phyloP scores from a whole-genome alignment of 2,113 vertebrate genomes.

The Labeo catla region DNA sequence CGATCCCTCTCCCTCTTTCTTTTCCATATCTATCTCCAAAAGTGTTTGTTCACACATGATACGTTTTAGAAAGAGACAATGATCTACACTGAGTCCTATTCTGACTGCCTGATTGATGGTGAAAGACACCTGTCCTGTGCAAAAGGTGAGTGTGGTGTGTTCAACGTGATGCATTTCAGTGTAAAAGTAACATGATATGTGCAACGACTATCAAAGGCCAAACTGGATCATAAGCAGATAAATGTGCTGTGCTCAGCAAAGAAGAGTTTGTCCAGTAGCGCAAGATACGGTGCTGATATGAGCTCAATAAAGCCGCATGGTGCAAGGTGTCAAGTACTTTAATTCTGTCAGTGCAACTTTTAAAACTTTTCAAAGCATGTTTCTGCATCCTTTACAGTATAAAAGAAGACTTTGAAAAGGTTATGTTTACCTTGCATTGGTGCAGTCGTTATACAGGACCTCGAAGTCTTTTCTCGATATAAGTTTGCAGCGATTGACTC shows the following conservation, averaged over 20 bases:
- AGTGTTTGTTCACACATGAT: background rate
- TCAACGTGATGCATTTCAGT: background rate
- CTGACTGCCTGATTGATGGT: background rate
- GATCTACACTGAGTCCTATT: background rate
- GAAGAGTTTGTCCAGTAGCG: background rate
- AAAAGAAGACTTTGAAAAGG: background rate
- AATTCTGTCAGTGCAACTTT: background rate
- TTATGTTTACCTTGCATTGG: slow-evolving; percentile 85
- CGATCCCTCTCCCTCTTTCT: background rate
- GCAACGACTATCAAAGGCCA: slow-evolving; percentile 6
- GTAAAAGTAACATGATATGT: slow-evolving; percentile 2
- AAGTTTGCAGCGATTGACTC: slow-evolving; percentile 97
- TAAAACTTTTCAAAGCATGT: background rate
- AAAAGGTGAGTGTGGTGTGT: background rate
- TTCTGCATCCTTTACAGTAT: background rate
- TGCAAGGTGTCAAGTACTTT: background rate
- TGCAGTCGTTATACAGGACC: slow-evolving; percentile 94
- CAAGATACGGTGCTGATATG: slow-evolving; percentile 29
- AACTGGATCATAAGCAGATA: slow-evolving; percentile 1
- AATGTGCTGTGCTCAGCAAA: slow-evolving; percentile 15
- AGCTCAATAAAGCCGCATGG: slow-evolving; percentile 16
- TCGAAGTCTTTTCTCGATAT: slow-evolving; percentile 98
- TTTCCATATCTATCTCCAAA: background rate
- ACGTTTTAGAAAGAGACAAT: slow-evolving; percentile 11
- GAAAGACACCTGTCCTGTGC: background rate